These are phyloP conservation scores for Oryzias dopingdopingensis DNA, from an alignment of 2,797 vertebrate species.

Conservation along the genomic window DNA sequence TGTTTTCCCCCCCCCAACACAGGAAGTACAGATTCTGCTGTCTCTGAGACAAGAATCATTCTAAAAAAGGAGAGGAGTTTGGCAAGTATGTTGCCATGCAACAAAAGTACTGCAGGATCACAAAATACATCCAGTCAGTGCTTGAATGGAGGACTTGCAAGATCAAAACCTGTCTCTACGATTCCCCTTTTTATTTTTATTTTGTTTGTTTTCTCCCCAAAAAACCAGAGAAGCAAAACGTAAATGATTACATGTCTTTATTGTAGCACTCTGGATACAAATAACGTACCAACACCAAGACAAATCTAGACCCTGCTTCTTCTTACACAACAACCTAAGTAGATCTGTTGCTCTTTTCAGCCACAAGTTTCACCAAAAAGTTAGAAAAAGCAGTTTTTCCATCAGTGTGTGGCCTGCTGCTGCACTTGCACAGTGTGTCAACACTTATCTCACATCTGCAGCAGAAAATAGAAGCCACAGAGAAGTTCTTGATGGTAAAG, in stretches of 20 bases:
- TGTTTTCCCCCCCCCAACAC: slow-evolving; percentile 25
- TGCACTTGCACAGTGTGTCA: slow-evolving; percentile 24
- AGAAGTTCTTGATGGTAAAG: slow-evolving; percentile 20
- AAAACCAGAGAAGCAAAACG: slow-evolving; percentile 35
- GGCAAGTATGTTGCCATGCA: slow-evolving; percentile 34
- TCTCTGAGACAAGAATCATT: slow-evolving; percentile 48
- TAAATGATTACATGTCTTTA: slow-evolving; percentile 61
- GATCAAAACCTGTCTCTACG: not conserved
- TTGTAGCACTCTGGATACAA: slow-evolving; percentile 46
- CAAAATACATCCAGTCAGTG: slow-evolving; percentile 28
- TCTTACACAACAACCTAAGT: slow-evolving; percentile 20
- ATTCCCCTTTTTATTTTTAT: not conserved
- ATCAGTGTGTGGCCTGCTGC: slow-evolving; percentile 14
- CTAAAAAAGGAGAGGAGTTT: slow-evolving; percentile 23
- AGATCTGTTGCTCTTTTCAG: slow-evolving; percentile 34
- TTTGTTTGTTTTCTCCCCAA: slow-evolving; percentile 1
- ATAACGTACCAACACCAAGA: slow-evolving; percentile 28
- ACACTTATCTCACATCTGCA: slow-evolving; percentile 44
- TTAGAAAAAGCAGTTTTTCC: slow-evolving; percentile 13
- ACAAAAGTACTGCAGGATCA: slow-evolving; percentile 30
- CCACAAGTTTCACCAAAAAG: slow-evolving; percentile 49
- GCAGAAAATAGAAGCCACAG: slow-evolving; percentile 59
- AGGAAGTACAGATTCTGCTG: slow-evolving; percentile 58
- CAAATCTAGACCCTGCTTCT: slow-evolving; percentile 37
- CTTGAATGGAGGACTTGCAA: slow-evolving; percentile 14